Base-by-base conservation (phyloP, 92 coral and sea anemone genomes). In the Scolanthus callimorphus region DNA sequence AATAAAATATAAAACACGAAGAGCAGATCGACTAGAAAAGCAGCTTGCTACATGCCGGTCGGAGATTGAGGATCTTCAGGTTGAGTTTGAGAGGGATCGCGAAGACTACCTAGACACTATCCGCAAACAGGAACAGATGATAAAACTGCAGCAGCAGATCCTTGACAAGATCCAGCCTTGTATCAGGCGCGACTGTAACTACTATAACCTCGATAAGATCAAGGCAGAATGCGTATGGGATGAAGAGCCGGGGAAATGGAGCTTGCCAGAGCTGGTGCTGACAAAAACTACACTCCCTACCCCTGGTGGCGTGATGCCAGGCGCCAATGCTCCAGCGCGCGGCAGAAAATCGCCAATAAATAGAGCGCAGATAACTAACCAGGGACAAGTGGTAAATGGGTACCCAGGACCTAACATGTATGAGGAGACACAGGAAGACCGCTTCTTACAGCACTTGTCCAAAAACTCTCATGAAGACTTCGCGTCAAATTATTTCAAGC, bases 141-240 rank as follows among this genome's bases (percentile, higher is more conserved):
- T 80, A 20, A 87, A 82, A 56, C 78, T 88, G 24, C 97, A 91
- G 49, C 95, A 91, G 30, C 96, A 83, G 60, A 62, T 91, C 4
- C 39, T 91, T 24, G 97, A 91, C 57, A 87, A 86, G 55, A 82
- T 91, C n/a, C 97, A 91, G 70, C 97, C 97, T 4, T 84, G 95
- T 46, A 84, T 91, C 20, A 88, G 96, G 0, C 88, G 97, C 11
- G 97, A 91, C 56, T 91, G 97, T 59, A 91, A 91, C 45, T 91
- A 91, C 41, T 83, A 78, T 27, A 91, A 91, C 55, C 79, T 91
- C 31, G 97, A 91, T 37, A 82, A 68, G 46, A 38, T 91, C 43
- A 78, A 79, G 62, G 41, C 83, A 0, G 97, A 91, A 53, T 84
- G 96, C 51, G 43, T 43, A 20, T 91, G 97, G 97, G 96, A 83